Base-by-base conservation (phyloP, 2,113 vertebrate genomes). In the Orycteropus afer region DNA sequence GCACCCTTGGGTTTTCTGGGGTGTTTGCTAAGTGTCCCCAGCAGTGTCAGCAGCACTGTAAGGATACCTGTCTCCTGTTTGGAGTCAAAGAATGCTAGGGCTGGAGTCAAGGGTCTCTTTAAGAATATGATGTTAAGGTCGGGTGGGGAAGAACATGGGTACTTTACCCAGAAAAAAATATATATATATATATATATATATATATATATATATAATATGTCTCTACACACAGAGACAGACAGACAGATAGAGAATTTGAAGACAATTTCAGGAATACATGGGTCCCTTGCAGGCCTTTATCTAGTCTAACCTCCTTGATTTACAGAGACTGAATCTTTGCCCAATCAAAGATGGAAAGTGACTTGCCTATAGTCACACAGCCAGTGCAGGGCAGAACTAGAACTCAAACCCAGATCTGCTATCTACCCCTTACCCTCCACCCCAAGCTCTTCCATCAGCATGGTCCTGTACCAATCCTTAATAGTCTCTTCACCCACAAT, bases 291-390 rank as follows among this genome's bases (percentile, higher is more conserved):
- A 80, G 13, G 13, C 18, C 51, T 27, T 42, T 74, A 53, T 85
- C 27, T 49, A 32, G 40, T 73, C 53, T 80, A 69, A 76, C 2
- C 37, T 67, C 34, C 23, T 47, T 40, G 23, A 79, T 22, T 69
- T 71, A 22, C 7, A 61, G 45, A 17, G 42, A 17, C 10, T 84
- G 55, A 51, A 40, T 76, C 22, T 49, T 3, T 47, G 37, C 29
- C 51, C 37, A 34, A n/a, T 76, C 49, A n/a, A 25, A 73, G 53
- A 14, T 42, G 22, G 34, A 34, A 63, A 61, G 67, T 67, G n/a
- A 85, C 69, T 91, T 74, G 25, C 32, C 71, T 69, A 57, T 32
- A 45, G 61, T 78, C 82, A 88, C 73, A 82, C 27, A 74, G 53
- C 45, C 65, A 61, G 40, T 2, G 0, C 29, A 27, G 17, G 42